Conservation (phyloP, 2,113 vertebrate genomes). For the Hemichromis elongatus region DNA sequence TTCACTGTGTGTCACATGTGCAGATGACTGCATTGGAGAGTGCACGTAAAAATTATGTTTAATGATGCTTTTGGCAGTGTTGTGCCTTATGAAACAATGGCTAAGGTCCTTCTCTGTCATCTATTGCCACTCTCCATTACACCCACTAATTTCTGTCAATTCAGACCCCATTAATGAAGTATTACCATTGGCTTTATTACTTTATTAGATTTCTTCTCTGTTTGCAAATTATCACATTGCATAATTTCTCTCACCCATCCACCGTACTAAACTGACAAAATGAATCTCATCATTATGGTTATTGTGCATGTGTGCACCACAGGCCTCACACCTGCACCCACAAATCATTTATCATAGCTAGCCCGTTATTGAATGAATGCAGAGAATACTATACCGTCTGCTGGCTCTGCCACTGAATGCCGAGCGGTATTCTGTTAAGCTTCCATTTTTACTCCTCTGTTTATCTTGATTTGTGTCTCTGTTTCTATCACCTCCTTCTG, state of each 20-base stretch:
- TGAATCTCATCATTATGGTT: not conserved
- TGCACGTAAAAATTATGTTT: not conserved
- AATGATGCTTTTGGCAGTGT: conserved; percentile 14
- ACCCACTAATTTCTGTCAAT: not conserved
- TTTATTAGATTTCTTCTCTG: not conserved
- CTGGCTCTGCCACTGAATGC: not conserved
- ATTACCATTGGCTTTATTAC: conserved; percentile 4
- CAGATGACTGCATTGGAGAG: not conserved
- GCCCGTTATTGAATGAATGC: conserved; percentile 5
- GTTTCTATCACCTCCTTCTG: conserved; percentile 1
- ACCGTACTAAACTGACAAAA: not conserved
- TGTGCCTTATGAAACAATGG: not conserved
- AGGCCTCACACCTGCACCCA: not conserved
- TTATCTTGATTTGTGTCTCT: conserved; percentile 5
- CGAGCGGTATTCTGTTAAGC: not conserved
- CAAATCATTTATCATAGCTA: not conserved
- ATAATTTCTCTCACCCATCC: not conserved
- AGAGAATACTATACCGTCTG: conserved; percentile 5
- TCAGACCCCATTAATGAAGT: not conserved
- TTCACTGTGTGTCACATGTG: not conserved
- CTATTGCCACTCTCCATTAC: not conserved
- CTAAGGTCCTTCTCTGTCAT: conserved; percentile 4
- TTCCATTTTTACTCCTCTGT: not conserved
- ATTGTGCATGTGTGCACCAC: not conserved
- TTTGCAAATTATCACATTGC: not conserved